Percentiles rank a stretch among this genome's conserved stretches.
These are phyloP conservation scores for Nannoperca australis DNA, from an alignment of 2,797 vertebrate genomes.

Conservation along the genomic window DNA sequence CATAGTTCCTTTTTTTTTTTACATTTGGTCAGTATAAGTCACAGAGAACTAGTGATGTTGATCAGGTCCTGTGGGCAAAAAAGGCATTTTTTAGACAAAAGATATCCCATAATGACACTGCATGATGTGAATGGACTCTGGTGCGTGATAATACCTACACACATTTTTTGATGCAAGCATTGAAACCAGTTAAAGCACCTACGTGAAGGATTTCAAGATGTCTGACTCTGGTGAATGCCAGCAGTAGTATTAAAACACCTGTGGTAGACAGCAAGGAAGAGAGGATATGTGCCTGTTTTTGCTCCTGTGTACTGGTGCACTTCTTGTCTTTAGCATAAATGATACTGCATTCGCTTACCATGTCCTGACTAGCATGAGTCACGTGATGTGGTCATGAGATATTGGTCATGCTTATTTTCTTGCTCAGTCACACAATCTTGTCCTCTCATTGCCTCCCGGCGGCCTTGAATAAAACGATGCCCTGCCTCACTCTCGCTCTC, in stretches of 20 bases:
- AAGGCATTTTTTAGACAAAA: neutral
- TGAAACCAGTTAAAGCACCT: neutral
- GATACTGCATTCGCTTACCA: neutral
- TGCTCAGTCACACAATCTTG: constrained; percentile 28
- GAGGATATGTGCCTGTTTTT: neutral
- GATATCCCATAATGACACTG: neutral
- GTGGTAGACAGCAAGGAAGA: neutral
- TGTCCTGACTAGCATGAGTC: constrained; percentile 21
- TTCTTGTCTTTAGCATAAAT: constrained; percentile 4
- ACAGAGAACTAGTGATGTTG: neutral
- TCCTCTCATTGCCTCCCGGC: constrained; percentile 30
- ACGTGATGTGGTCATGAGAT: constrained; percentile 12
- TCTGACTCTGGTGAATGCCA: neutral
- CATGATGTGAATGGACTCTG: neutral
- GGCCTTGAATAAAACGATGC: constrained; percentile 25
- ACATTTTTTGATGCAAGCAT: neutral
- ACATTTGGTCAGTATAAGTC: neutral
- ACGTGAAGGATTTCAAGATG: neutral
- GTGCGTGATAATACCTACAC: neutral
- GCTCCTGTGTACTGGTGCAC: neutral
- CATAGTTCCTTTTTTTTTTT: neutral
- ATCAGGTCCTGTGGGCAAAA: neutral
- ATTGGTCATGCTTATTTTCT: constrained; percentile 33
- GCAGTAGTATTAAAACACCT: neutral
- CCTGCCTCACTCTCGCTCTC: constrained; percentile 1